Evolutionary conservation across 2,113 vertebrate genomes (phyloP).

Genomic region (Prunella himalayana): DNA sequence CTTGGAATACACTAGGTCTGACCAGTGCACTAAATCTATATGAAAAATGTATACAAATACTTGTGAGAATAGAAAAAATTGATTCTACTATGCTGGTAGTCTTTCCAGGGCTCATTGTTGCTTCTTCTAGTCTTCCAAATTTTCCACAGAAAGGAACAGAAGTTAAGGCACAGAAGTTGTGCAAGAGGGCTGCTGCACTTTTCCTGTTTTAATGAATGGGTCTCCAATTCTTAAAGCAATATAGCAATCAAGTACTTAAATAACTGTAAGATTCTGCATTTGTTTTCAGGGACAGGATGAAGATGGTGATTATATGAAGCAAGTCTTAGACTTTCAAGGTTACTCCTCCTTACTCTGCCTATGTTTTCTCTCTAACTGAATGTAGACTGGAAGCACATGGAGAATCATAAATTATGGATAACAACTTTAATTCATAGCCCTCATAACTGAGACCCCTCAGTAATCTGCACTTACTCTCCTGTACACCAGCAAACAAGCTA

Average conservation of each 20-base stretch:
- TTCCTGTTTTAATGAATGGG: background rate
- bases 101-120: background rate
- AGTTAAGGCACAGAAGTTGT: background rate
- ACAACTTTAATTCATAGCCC: constrained; percentile 42
- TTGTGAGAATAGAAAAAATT: background rate
- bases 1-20: background rate
- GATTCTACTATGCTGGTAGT: background rate
- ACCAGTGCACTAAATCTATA: background rate
- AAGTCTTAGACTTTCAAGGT: background rate
- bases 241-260: background rate
- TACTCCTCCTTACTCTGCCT: background rate
- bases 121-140: background rate
- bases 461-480: constrained; percentile 34
- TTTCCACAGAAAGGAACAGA: background rate
- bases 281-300: background rate
- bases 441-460: constrained; percentile 30
- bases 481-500: constrained; percentile 44
- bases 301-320: background rate
- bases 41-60: background rate
- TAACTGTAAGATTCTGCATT: background rate
- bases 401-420: constrained; percentile 35
- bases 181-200: background rate
- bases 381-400: background rate
- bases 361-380: constrained; percentile 7
- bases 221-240: background rate